A percentile compares a stretch with the other conserved stretches of the same genome.
phyloP scores from a whole-genome alignment of 1,140 invertebrate genomes.

The Dreissena polymorpha region DNA sequence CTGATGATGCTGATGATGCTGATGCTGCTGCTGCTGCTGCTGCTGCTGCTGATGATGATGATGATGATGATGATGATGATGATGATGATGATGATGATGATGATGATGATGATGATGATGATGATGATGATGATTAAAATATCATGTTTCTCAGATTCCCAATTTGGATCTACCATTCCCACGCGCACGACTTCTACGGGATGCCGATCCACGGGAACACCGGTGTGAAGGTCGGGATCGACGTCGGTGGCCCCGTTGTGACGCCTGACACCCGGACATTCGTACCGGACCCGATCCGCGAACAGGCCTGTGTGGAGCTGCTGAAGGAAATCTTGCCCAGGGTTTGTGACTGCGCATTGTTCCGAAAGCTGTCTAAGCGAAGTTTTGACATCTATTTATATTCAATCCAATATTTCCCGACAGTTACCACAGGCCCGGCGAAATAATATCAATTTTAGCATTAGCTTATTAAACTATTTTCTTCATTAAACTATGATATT shows the following conservation, averaged over 20 bases:
- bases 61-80: not conserved
- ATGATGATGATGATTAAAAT: too few species aligned
- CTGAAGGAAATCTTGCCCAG: constrained; percentile 60
- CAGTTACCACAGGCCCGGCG: too few species aligned
- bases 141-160: constrained; percentile 66
- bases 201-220: constrained; percentile 73
- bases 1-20: too few species aligned
- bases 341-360: constrained; percentile 41
- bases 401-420: too few species aligned
- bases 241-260: constrained; percentile 66
- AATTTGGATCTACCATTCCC: constrained; percentile 71
- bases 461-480: too few species aligned
- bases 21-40: too few species aligned
- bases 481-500: too few species aligned
- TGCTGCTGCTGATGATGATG: too few species aligned
- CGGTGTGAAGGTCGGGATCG: constrained; percentile 73
- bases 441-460: too few species aligned
- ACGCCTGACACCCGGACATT: constrained; percentile 66
- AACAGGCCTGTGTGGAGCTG: constrained; percentile 59
- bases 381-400: too few species aligned
- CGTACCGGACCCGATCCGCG: constrained; percentile 63
- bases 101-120: not conserved
- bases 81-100: not conserved
- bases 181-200: constrained; percentile 70
- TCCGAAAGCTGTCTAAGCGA: too few species aligned